Conservation (phyloP, 1,140 invertebrate species). For the Drosophila busckii region DNA sequence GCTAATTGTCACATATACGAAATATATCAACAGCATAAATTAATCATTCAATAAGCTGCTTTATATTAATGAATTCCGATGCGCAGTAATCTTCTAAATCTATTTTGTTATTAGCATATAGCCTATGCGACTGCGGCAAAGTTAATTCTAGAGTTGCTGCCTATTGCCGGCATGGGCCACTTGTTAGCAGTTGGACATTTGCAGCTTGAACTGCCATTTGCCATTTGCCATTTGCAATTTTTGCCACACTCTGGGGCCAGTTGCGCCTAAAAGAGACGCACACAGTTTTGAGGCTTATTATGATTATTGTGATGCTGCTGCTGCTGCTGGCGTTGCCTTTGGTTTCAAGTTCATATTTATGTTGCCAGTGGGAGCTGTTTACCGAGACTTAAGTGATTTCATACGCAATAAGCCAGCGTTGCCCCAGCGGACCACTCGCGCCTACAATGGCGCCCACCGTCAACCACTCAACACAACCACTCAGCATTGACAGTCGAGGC, state of each 20-base stretch:
- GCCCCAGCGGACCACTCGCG: constrained; percentile 19
- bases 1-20: no score
- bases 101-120: no score
- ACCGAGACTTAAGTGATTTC: constrained; percentile 66
- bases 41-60: no score
- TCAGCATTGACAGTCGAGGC: background rate
- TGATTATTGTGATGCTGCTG: constrained; percentile 6
- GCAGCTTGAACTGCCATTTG: constrained; percentile 1
- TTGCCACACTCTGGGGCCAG: background rate
- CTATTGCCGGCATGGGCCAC: constrained; percentile 8
- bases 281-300: constrained; percentile 20
- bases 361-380: constrained; percentile 65
- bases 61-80: no score
- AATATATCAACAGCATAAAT: no score
- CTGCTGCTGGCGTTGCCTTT: constrained; percentile 12
- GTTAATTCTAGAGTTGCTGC: no score
- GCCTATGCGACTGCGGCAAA: no score
- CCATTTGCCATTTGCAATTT: no score
- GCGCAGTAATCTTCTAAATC: no score
- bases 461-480: background rate
- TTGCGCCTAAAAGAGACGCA: background rate
- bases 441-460: background rate
- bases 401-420: constrained; percentile 35
- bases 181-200: constrained; percentile 10
- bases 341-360: constrained; percentile 62